Evolutionary conservation across 2,113 vertebrate genomes (phyloP).

Genomic region (Naja naja): DNA sequence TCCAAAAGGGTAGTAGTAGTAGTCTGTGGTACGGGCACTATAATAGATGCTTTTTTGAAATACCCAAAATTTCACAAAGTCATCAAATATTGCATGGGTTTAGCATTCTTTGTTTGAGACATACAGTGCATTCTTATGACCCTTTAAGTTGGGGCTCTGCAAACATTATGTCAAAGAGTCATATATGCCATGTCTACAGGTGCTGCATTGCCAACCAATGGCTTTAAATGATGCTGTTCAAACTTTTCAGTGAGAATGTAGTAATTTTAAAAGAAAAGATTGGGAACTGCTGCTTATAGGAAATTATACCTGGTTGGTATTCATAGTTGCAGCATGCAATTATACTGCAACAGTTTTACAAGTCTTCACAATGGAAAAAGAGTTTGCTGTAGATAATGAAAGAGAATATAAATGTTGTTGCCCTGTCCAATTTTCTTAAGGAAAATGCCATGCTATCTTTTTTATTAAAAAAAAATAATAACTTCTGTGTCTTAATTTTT

Average conservation of each 20-base stretch:
- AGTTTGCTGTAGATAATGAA: background rate
- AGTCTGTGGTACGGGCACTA: background rate
- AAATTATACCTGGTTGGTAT: background rate
- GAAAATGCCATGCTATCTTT: background rate
- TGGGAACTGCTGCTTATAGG: background rate
- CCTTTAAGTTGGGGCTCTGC: background rate
- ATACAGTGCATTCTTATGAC: background rate
- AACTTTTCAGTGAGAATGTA: background rate
- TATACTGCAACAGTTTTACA: background rate
- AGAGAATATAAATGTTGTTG: background rate
- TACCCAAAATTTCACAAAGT: background rate
- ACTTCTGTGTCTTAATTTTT: background rate
- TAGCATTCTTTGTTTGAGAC: background rate
- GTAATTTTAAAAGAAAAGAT: background rate
- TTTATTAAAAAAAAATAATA: background rate
- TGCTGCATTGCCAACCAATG: background rate
- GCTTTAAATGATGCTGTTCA: background rate
- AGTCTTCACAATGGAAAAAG: background rate
- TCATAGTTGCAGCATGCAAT: background rate
- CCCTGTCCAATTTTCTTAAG: background rate
- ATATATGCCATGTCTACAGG: background rate
- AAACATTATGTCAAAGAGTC: background rate
- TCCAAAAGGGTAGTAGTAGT: background rate
- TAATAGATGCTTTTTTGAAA: background rate
- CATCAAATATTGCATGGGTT: background rate